Conservation (phyloP, 1,140 invertebrate genomes). For the Zaprionus inermis region DNA sequence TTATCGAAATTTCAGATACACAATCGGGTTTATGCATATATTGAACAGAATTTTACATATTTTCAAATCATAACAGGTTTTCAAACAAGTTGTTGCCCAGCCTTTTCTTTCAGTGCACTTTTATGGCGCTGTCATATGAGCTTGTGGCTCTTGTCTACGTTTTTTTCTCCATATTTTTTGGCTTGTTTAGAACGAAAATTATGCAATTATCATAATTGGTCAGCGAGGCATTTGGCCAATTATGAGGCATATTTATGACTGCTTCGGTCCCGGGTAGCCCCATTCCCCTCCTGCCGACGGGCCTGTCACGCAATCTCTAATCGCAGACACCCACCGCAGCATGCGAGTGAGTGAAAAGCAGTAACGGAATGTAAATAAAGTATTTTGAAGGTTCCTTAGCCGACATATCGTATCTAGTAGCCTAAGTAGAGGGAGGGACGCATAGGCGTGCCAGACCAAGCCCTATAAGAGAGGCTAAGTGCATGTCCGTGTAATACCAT, state of each 20-base stretch:
- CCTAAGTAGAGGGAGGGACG: neutral
- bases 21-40: too few species aligned
- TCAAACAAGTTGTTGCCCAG: neutral
- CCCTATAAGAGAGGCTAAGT: neutral
- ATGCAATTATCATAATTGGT: constrained; percentile 81
- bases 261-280: constrained; percentile 28
- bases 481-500: neutral
- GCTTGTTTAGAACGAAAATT: constrained; percentile 80
- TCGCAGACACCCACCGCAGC: constrained; percentile 37
- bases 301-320: constrained; percentile 62
- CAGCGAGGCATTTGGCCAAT: constrained; percentile 74
- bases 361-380: constrained; percentile 39
- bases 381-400: constrained; percentile 22
- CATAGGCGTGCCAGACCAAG: neutral
- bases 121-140: constrained; percentile 67
- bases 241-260: constrained; percentile 72
- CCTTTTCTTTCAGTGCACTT: constrained; percentile 51
- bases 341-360: neutral
- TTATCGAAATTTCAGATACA: too few species aligned
- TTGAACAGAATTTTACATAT: too few species aligned
- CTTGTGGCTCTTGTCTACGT: constrained; percentile 53
- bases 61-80: too few species aligned
- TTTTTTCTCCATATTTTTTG: constrained; percentile 73
- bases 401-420: neutral
- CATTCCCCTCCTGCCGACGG: neutral